phyloP scores from a whole-genome alignment of 2,113 vertebrate genomes.

The Cnemophilus loriae region DNA sequence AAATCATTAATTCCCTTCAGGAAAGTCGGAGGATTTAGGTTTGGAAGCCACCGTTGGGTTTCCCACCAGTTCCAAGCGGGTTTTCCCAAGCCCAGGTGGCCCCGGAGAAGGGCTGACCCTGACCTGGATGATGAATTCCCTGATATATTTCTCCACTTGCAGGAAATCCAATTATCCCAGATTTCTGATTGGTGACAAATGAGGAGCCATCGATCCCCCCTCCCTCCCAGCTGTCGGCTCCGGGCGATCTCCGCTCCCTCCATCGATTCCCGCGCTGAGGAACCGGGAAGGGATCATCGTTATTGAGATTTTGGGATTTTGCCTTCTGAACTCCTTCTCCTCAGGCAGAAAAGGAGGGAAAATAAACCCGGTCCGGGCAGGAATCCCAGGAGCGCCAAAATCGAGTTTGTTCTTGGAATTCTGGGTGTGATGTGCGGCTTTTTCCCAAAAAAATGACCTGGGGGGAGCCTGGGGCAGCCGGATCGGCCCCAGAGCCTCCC shows the following conservation, averaged over 20 bases:
- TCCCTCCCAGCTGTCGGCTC: neutral
- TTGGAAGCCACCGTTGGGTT: fast-evolving
- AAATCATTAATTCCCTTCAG: fast-evolving
- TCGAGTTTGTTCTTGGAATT: neutral
- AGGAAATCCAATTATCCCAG: slow-evolving; percentile 22
- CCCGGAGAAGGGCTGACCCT: neutral
- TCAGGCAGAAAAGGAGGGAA: neutral
- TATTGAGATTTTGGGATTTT: no score
- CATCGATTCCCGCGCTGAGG: neutral
- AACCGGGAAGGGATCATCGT: neutral
- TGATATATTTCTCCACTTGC: neutral
- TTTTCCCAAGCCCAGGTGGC: neutral
- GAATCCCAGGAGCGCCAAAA: neutral
- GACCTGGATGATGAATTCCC: neutral
- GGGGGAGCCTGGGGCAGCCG: neutral
- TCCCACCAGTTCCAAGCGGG: neutral
- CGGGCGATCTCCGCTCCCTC: neutral
- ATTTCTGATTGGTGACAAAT: neutral
- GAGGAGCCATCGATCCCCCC: neutral
- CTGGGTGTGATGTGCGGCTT: fast-evolving
- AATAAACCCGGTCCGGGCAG: neutral
- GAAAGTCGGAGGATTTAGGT: fast-evolving
- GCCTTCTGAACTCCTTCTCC: neutral
- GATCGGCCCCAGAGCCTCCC: fast-evolving
- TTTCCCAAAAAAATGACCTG: neutral